Percentiles rank a stretch among this genome's conserved stretches.
phyloP scores from a whole-genome alignment of 1,140 invertebrate species.

The Anoplophora glabripennis region DNA sequence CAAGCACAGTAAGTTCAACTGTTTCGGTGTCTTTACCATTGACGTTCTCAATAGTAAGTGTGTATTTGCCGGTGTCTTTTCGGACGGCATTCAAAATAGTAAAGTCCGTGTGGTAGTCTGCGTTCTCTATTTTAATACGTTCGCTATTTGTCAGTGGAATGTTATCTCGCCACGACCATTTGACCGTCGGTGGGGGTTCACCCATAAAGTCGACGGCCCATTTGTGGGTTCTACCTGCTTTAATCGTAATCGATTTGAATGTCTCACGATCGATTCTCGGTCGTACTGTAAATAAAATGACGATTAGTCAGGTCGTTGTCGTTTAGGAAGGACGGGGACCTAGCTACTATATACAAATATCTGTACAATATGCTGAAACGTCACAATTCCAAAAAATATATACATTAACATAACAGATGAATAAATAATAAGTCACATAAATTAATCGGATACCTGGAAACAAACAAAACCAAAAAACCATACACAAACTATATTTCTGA shows the following conservation, averaged over 20 bases:
- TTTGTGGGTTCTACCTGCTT: conserved; percentile 86
- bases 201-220: conserved; percentile 89
- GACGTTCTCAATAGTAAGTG: conserved; percentile 81
- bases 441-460: conserved; percentile 17
- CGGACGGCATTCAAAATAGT: conserved; percentile 76
- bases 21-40: conserved; percentile 87
- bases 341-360: conserved; percentile 23
- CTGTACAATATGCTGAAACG: conserved; percentile 32
- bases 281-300: conserved; percentile 53
- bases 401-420: conserved; percentile 7
- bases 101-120: conserved; percentile 90
- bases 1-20: conserved; percentile 87
- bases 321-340: conserved; percentile 2
- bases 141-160: conserved; percentile 78
- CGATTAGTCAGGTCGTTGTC: conserved; percentile 1
- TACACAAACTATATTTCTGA: conserved; percentile 5
- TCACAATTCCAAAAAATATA: conserved; percentile 35
- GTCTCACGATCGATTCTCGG: conserved; percentile 90
- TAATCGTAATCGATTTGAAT: conserved; percentile 81
- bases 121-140: conserved; percentile 83
- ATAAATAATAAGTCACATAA: conserved; percentile 8
- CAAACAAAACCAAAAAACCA: conserved; percentile 13
- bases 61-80: conserved; percentile 90
- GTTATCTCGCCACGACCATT: conserved; percentile 84
- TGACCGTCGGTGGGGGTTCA: conserved; percentile 82